Percentiles rank a stretch among this genome's conserved stretches.
Conservation (phyloP, 1,140 invertebrate species). For the Philopotamus ludificatus region DNA sequence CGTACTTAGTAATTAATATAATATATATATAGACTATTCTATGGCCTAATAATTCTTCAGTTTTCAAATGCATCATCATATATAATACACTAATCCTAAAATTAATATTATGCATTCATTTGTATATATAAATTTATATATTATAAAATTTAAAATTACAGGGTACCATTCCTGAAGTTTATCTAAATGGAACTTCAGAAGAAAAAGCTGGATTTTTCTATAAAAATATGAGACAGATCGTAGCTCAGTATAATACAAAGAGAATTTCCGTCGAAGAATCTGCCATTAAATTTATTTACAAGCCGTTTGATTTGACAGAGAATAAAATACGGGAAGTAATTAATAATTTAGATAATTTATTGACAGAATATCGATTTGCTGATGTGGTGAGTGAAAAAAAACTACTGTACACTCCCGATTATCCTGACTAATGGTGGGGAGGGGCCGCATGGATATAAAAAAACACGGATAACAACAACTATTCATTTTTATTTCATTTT, state of each 20-base stretch:
- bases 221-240: constrained; percentile 73
- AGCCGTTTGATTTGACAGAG: constrained; percentile 49
- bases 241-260: constrained; percentile 68
- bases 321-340: constrained; percentile 48
- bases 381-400: no score
- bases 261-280: constrained; percentile 55
- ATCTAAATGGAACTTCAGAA: constrained; percentile 58
- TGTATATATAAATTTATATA: constrained; percentile 14
- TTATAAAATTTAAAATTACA: constrained; percentile 49
- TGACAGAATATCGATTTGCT: no score
- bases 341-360: constrained; percentile 49
- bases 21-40: no score
- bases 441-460: no score
- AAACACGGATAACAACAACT: no score
- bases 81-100: no score
- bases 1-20: no score
- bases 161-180: constrained; percentile 67
- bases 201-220: constrained; percentile 65
- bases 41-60: no score
- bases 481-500: no score
- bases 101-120: constrained; percentile 5
- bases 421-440: no score
- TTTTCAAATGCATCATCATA: no score
- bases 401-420: no score
- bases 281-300: constrained; percentile 48